These are phyloP conservation scores for Gobio occitaniae DNA, from an alignment of 2,797 vertebrate species.

Conservation along the genomic window DNA sequence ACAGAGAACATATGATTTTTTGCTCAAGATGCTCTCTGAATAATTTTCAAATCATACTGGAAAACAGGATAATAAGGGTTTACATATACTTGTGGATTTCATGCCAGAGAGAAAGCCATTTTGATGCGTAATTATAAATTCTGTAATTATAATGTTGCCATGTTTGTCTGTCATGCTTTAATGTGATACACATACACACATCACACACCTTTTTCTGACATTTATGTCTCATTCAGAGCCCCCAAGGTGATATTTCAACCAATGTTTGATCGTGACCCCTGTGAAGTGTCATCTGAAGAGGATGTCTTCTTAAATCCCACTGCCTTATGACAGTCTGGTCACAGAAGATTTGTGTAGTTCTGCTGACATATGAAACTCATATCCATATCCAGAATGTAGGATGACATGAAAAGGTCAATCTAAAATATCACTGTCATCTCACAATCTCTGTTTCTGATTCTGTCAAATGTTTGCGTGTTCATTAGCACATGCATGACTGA, in stretches of 20 bases:
- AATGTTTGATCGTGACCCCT: conserved; percentile 22
- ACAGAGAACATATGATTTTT: background rate
- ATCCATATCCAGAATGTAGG: background rate
- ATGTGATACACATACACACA: background rate
- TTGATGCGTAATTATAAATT: background rate
- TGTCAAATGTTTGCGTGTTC: conserved; percentile 21
- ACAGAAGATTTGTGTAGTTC: conserved; percentile 19
- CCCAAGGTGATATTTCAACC: conserved; percentile 44
- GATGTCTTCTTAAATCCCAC: background rate
- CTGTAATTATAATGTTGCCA: background rate
- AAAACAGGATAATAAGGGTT: background rate
- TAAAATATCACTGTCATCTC: conserved; percentile 10
- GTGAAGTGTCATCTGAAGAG: conserved; percentile 34
- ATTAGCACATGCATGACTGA: conserved; percentile 44
- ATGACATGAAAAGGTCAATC: conserved; percentile 30
- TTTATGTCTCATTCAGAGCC: conserved; percentile 40
- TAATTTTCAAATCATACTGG: background rate
- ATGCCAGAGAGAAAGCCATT: background rate
- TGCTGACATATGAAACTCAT: conserved; percentile 31
- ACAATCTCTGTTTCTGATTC: conserved; percentile 5
- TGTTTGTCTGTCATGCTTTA: conserved; percentile 5
- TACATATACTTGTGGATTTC: background rate
- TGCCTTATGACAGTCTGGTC: conserved; percentile 28
- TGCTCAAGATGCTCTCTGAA: background rate
- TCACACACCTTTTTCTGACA: conserved; percentile 34